Base-by-base conservation (phyloP, 2,888 invertebrate genomes). In the Zaprionus lineosus region DNA sequence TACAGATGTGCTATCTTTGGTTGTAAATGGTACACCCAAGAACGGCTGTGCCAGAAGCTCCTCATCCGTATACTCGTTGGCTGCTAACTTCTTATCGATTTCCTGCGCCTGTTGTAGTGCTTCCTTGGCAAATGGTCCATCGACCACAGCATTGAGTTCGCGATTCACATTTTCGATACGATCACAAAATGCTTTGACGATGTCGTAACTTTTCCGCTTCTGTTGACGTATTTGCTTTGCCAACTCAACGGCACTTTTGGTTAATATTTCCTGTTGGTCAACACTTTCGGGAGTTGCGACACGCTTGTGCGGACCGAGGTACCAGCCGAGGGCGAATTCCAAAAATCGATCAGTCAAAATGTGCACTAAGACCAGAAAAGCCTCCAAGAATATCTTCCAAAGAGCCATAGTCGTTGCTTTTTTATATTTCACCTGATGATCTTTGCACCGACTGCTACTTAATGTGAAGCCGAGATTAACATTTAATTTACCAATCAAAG, bases 11-110 rank as follows among this genome's bases (percentile, higher is more conserved):
- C 95, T 95, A 88, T 98, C 98, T 89, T 98, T 98, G 0, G 95
- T 93, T 3, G 97, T 96, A 88, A 98, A 96, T 0, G 98, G 98
- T 3, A 98, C 94, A 4, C 98, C 94, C 47, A 98, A 91, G 83
- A 97, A 95, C 2, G 97, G 97, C 89, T 93, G 94, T 11, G 92
- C 90, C 41, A 91, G 90, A 61, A 95, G 93, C 74, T 94, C 93
- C 8, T 92, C 91, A 16, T 93, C 92, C 0, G 92, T 88, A 44
- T 94, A 90, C 29, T 90, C 86, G 0, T 93, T 93, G 33, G 89
- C 90, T 18, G 91, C 91, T 15, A 98, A 92, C 47, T 93, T 90
- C 36, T 91, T 88, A 88, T 98, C 98, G 3, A 96, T 92, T 57
- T 91, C 90, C 55, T 91, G 91, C 0, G 98, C 97, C 78, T 97